phyloP scores from a whole-genome alignment of 2,797 vertebrate species.

The Eulemur albifrons region DNA sequence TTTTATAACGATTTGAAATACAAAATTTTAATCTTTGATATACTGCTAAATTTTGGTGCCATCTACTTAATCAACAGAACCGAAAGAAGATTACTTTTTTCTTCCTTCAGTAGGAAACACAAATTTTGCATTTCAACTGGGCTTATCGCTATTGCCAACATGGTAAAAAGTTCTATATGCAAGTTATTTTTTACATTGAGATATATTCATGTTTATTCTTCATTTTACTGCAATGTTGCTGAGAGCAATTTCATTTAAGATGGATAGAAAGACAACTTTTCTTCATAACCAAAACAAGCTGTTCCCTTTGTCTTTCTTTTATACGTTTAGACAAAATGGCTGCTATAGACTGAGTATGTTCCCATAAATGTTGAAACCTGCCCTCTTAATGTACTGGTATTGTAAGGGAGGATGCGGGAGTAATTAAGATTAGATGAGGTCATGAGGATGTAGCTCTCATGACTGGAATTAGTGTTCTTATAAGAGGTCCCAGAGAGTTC shows the following conservation, averaged over 20 bases:
- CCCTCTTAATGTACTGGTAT: neutral
- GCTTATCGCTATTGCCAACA: neutral
- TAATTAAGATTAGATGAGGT: neutral
- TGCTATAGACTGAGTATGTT: neutral
- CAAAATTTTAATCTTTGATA: constrained; percentile 19
- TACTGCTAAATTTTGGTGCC: neutral
- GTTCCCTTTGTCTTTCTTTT: neutral
- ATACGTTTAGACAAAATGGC: neutral
- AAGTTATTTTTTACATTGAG: neutral
- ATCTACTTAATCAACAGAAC: neutral
- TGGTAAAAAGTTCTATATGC: neutral
- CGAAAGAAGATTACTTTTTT: neutral
- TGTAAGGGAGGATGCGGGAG: no score
- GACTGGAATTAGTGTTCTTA: neutral
- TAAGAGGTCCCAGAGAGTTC: neutral
- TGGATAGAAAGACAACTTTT: neutral
- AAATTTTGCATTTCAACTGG: neutral
- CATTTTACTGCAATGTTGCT: neutral
- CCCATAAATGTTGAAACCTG: neutral
- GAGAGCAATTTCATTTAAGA: neutral
- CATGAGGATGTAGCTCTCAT: neutral
- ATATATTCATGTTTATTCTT: neutral
- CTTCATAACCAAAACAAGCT: neutral
- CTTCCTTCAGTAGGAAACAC: neutral
- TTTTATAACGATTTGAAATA: neutral